phyloP scores from a whole-genome alignment of 37 sponge, comb jelly and placozoan species.

The Ephydatia muelleri region DNA sequence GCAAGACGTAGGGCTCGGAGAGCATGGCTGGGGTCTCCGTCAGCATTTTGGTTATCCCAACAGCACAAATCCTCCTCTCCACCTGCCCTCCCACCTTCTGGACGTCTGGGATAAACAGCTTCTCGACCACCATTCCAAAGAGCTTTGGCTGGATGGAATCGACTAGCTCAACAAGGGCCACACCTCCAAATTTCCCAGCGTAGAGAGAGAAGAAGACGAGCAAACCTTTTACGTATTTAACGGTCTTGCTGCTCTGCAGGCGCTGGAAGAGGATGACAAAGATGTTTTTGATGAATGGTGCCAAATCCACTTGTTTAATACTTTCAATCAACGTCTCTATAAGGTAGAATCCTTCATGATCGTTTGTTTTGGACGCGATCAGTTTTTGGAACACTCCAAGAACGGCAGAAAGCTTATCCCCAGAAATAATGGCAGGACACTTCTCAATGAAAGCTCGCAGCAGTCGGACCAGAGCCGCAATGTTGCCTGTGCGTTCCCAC shows the following conservation, averaged over 20 bases:
- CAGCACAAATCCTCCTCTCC: conserved; percentile 93
- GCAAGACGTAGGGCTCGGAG: conserved; percentile 66
- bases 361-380: conserved; percentile 94
- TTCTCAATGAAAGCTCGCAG: conserved; percentile 89
- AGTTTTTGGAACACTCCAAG: conserved; percentile 98
- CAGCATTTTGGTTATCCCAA: conserved; percentile 93
- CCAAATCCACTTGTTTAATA: conserved; percentile 45
- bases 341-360: conserved; percentile 96
- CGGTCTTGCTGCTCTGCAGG: conserved; percentile 93
- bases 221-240: conserved; percentile 92
- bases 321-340: conserved; percentile 82
- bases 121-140: conserved; percentile 95
- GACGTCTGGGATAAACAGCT: conserved; percentile 83
- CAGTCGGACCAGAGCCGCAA: conserved; percentile 94
- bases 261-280: conserved; percentile 91
- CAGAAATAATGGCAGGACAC: conserved; percentile 53
- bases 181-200: conserved; percentile 89
- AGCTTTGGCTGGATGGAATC: conserved; percentile 93
- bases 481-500: conserved; percentile 96
- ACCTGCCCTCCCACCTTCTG: conserved; percentile 89
- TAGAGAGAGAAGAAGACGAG: conserved; percentile 89
- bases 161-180: conserved; percentile 67
- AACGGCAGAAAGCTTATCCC: conserved; percentile 43
- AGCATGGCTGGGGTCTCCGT: conserved; percentile 92
- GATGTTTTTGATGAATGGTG: conserved; percentile 72